Evolutionary conservation across 2,113 vertebrate species (phyloP).

Genomic region (Zapornia atra): DNA sequence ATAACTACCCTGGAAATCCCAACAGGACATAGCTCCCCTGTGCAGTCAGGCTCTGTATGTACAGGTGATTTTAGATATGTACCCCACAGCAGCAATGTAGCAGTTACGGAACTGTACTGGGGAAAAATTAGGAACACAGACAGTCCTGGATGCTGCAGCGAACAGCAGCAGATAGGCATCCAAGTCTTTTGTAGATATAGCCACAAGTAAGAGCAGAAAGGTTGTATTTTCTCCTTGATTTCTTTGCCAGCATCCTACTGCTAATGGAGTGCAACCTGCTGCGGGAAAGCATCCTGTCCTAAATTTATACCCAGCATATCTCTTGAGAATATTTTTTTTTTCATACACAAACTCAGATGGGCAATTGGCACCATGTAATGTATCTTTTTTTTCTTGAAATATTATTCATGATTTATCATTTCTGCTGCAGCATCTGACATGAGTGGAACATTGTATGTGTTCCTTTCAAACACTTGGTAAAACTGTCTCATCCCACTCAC

Average conservation of each 20-base stretch:
- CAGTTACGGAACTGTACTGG: background rate
- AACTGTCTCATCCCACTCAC: constrained; percentile 66
- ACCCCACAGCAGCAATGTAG: background rate
- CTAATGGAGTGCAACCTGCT: constrained; percentile 51
- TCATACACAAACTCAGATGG: constrained; percentile 23
- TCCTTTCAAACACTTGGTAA: constrained; percentile 61
- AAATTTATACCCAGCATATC: constrained; percentile 32
- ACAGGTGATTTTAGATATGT: background rate
- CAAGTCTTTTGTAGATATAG: background rate
- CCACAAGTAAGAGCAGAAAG: constrained; percentile 30
- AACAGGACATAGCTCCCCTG: background rate
- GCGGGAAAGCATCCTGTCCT: constrained; percentile 32
- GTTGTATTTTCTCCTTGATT: constrained; percentile 53
- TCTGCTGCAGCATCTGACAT: constrained; percentile 56
- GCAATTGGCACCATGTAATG: constrained; percentile 46
- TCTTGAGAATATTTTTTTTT: constrained; percentile 28
- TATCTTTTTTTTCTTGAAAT: constrained; percentile 52
- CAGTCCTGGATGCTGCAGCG: background rate
- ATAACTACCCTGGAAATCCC: background rate
- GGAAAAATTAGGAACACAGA: background rate
- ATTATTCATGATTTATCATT: constrained; percentile 67
- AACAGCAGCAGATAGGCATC: background rate
- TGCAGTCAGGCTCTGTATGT: background rate
- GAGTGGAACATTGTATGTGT: constrained; percentile 61
- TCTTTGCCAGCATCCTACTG: constrained; percentile 34